These are phyloP conservation scores for Drosophila kohkoa DNA, from an alignment of 1,140 invertebrate species.

Conservation along the genomic window DNA sequence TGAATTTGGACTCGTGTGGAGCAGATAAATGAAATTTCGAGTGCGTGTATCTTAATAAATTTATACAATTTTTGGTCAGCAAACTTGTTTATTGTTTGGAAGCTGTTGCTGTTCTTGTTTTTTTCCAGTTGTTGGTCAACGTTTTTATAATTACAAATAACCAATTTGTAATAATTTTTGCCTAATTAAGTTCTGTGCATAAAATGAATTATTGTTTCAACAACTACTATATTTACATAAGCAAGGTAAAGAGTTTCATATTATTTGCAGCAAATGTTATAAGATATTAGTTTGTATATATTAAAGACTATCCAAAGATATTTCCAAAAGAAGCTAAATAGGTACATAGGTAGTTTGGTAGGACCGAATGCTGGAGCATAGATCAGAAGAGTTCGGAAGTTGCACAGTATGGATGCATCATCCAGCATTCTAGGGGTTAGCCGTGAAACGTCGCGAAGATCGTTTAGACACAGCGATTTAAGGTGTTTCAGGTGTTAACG, in stretches of 20 bases:
- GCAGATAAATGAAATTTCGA: conserved; percentile 44
- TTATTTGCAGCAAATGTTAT: conserved; percentile 11
- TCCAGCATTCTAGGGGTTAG: too few species aligned
- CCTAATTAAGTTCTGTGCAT: conserved; percentile 58
- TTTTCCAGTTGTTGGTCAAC: conserved; percentile 20
- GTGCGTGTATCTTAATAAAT: conserved; percentile 39
- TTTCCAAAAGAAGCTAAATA: too few species aligned
- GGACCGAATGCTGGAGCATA: too few species aligned
- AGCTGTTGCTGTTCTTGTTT: conserved; percentile 5
- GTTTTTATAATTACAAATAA: conserved; percentile 64
- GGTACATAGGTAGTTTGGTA: too few species aligned
- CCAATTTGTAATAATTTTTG: conserved; percentile 59
- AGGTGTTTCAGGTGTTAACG: too few species aligned
- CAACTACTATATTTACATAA: background rate
- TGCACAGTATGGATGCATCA: too few species aligned
- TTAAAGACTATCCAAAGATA: too few species aligned
- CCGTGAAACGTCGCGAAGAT: too few species aligned
- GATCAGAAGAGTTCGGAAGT: too few species aligned
- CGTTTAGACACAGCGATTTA: too few species aligned
- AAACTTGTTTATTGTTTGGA: background rate
- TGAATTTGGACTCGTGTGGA: background rate
- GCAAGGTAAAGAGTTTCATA: conserved; percentile 2
- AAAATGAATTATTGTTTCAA: conserved; percentile 2
- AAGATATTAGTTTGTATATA: conserved; percentile 1
- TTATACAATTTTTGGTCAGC: background rate